Evolutionary conservation across 2,888 invertebrate genomes (phyloP), one percentile per base, ranked within the genome.

Genomic region (Mellilla xanthometata): DNA sequence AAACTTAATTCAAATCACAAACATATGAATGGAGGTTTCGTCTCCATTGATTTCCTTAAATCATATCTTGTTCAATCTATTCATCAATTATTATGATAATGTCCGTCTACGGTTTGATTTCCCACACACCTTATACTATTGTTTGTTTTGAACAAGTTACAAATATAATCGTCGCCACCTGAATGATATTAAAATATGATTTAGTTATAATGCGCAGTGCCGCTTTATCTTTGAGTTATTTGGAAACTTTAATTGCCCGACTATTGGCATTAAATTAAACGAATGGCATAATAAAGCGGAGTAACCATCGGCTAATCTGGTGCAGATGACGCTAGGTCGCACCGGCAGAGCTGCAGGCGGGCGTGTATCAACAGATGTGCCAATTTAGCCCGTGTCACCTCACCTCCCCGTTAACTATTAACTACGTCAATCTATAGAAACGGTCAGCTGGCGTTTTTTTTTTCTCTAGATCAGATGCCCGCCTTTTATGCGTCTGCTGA

Each of bases 361-460:
- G 44, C 22, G 24, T 33, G 29, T 10, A 40, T 58, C 62, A 67
- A 70, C 72, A 72, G 73, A 72, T 71, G 72, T 60, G 70, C 78
- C 83, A 80, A 82, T 81, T 81, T 72, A 63, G 72, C 55, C 63
- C 72, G 69, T 87, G 84, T 87, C 86, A 84, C 84, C 76, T 73
- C 77, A 62, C 69, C 68, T 67, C 57, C 66, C 70, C 71, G 65
- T 66, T 54, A 77, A 73, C 78, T 73, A 82, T 83, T 83, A 83
- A 81, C 72, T 69, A 62, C 63, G 62, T 62, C 64, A 62, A 63
- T 52, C 62, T 60, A 57, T 65, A 67, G 68, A 77, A 76, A 73
- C 73, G 87, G 86, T 87, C 87, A 86, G 83, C 86, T 86, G 87
- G 80, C 73, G 70, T 76, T 85, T 86, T 80, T 85, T 76, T 69